Evolutionary conservation across 2,888 invertebrate species (phyloP).

Genomic region (Apantesis nais): DNA sequence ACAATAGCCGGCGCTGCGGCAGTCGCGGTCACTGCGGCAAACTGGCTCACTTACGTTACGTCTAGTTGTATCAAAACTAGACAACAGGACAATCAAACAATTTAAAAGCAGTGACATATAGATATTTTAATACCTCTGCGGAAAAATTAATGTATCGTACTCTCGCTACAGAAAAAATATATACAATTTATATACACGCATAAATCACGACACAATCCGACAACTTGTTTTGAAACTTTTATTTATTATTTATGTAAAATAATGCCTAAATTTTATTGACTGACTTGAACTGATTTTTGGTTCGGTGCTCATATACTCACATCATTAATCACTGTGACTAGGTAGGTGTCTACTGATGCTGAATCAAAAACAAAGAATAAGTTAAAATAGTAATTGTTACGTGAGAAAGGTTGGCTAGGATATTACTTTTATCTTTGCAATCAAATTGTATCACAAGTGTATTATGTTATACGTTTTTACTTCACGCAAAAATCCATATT

Average conservation of each 20-base stretch:
- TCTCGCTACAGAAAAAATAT: too few species aligned
- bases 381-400: neutral
- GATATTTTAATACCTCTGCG: neutral
- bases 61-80: conserved; percentile 21
- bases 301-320: neutral
- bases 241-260: neutral
- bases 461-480: neutral
- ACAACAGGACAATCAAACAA: neutral
- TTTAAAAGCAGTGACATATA: neutral
- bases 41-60: conserved; percentile 45
- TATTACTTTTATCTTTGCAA: neutral
- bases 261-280: neutral
- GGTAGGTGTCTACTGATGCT: neutral
- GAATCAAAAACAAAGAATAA: neutral
- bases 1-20: conserved; percentile 49
- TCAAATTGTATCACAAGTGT: neutral
- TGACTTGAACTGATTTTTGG: neutral
- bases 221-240: neutral
- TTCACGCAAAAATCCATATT: too few species aligned
- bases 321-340: neutral
- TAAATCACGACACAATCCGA: neutral
- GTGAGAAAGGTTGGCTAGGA: neutral
- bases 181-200: neutral
- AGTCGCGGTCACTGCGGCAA: conserved; percentile 52
- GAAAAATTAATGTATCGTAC: neutral